A percentile compares a stretch with the other conserved stretches of the same genome.
Conservation (phyloP, 92 coral and sea anemone genomes). For the Plumapathes pennacea region DNA sequence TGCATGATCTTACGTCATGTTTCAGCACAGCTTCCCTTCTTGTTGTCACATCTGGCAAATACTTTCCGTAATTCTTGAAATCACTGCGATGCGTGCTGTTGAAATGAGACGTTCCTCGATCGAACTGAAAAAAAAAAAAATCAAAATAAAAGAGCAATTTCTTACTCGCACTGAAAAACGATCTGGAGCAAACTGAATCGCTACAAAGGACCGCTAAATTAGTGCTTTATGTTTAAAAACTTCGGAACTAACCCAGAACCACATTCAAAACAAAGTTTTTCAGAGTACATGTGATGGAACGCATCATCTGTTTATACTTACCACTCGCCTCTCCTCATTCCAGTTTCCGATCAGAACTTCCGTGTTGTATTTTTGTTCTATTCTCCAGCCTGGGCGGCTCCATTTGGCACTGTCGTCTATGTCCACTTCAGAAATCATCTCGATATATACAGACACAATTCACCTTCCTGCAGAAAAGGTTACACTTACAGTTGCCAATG, state of each 20-base stretch:
- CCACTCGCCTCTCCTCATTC: conserved; percentile 93
- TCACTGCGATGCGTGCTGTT: conserved; percentile 91
- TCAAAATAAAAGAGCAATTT: not conserved
- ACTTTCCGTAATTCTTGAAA: conserved; percentile 91
- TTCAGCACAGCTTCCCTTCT: conserved; percentile 77
- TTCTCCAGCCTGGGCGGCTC: conserved; percentile 95
- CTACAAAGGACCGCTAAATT: too few species aligned
- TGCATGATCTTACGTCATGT: conserved; percentile 68
- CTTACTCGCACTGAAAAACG: not conserved
- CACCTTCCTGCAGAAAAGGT: too few species aligned
- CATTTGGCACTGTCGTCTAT: conserved; percentile 70
- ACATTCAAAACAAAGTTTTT: too few species aligned
- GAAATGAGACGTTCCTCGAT: conserved; percentile 63
- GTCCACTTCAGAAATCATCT: too few species aligned
- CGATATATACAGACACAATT: too few species aligned
- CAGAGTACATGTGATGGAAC: too few species aligned
- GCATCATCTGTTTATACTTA: conserved; percentile 21
- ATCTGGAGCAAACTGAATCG: too few species aligned
- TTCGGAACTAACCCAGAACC: too few species aligned
- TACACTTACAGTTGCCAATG: too few species aligned
- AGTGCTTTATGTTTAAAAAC: too few species aligned
- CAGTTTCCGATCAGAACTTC: conserved; percentile 95
- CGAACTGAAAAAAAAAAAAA: conserved; percentile 61
- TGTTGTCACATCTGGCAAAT: conserved; percentile 80
- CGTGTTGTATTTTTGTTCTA: conserved; percentile 76